A percentile compares a stretch with the other conserved stretches of the same genome.
Conservation (phyloP, 2,113 vertebrate genomes). For the Sphyrna mokarran region DNA sequence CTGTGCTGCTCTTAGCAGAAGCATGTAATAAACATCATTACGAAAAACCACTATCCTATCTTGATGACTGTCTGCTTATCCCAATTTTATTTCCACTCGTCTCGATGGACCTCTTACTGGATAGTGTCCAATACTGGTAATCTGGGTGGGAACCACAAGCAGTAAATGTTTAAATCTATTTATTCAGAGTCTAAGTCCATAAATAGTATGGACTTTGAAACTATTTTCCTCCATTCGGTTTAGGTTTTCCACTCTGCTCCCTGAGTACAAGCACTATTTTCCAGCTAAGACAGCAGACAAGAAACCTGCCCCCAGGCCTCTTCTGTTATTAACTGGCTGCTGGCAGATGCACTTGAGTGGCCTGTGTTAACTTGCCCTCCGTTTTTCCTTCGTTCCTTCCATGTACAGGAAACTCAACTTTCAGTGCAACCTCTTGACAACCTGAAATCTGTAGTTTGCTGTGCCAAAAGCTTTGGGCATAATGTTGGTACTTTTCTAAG, state of each 20-base stretch:
- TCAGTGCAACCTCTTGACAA: background rate
- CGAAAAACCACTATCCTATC: slow-evolving; percentile 12
- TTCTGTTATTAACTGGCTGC: slow-evolving; percentile 18
- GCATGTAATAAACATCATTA: slow-evolving; percentile 34
- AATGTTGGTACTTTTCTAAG: background rate
- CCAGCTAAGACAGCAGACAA: background rate
- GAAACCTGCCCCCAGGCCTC: slow-evolving; percentile 7
- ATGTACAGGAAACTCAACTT: background rate
- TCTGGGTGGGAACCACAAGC: slow-evolving; percentile 23
- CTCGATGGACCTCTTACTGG: slow-evolving; percentile 15
- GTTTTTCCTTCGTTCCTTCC: background rate
- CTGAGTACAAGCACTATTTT: slow-evolving; percentile 21
- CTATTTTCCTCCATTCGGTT: background rate
- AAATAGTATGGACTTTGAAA: background rate
- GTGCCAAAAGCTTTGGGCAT: background rate
- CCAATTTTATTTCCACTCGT: slow-evolving; percentile 28
- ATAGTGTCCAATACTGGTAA: slow-evolving; percentile 19
- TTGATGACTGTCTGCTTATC: slow-evolving; percentile 34
- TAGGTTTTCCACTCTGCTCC: slow-evolving; percentile 13
- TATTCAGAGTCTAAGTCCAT: slow-evolving; percentile 3
- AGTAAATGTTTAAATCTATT: slow-evolving; percentile 11
- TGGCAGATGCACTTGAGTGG: background rate
- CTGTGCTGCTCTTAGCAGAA: slow-evolving; percentile 11
- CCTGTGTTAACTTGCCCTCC: slow-evolving; percentile 21
- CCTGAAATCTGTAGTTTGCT: background rate